phyloP scores from a whole-genome alignment of 2,797 vertebrate species.

The Sebastes reedi region DNA sequence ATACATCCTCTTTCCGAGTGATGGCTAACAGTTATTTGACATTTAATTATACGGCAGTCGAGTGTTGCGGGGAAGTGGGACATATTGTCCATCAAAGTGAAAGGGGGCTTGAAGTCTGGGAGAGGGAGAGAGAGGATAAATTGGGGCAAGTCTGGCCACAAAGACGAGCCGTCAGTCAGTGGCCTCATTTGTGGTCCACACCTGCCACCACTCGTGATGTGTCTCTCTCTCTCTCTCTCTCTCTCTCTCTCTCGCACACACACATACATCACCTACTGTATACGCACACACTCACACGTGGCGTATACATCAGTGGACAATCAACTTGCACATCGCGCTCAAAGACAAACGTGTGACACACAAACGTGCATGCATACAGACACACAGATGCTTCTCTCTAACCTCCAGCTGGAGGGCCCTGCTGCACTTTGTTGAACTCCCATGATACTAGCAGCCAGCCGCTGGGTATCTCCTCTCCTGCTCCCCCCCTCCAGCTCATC shows the following conservation, averaged over 20 bases:
- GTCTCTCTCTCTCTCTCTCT: too few relatives aligned
- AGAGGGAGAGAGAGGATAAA: conserved; percentile 52
- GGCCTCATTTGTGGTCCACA: conserved; percentile 71
- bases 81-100: conserved; percentile 69
- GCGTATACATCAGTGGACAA: not conserved
- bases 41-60: conserved; percentile 65
- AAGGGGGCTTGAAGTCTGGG: conserved; percentile 36
- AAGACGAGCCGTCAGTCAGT: conserved; percentile 68
- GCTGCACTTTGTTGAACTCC: conserved; percentile 66
- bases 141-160: conserved; percentile 59
- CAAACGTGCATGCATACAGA: not conserved
- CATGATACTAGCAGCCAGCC: conserved; percentile 47
- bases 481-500: conserved; percentile 15
- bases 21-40: conserved; percentile 58
- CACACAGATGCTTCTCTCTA: conserved; percentile 23
- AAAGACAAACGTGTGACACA: not conserved
- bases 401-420: conserved; percentile 51
- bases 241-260: not conserved
- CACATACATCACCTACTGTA: not conserved
- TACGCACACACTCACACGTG: not conserved
- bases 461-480: conserved; percentile 45
- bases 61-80: conserved; percentile 55
- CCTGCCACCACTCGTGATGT: conserved; percentile 47
- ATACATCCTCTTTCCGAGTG: conserved; percentile 33
- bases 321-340: not conserved